Conservation (phyloP, 2,797 vertebrate genomes). For the Xenentodon cancila region DNA sequence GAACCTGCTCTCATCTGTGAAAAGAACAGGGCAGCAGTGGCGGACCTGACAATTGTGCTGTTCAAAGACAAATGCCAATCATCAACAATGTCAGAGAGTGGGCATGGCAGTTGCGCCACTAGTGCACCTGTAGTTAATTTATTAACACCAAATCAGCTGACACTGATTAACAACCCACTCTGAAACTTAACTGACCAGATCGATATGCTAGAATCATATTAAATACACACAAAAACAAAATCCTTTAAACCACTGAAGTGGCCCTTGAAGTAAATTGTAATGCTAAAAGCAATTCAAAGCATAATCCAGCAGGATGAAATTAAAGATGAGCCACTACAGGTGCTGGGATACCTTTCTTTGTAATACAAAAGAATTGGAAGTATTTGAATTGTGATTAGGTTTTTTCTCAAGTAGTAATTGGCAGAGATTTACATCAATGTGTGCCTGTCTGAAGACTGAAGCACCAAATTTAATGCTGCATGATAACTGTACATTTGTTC, state of each 20-base stretch:
- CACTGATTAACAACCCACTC: too few relatives aligned
- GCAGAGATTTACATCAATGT: conserved; percentile 45
- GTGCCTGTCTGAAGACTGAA: conserved; percentile 16
- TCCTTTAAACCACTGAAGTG: conserved; percentile 31
- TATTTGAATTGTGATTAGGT: conserved; percentile 32
- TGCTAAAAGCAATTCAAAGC: conserved; percentile 29
- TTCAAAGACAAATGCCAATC: too few relatives aligned
- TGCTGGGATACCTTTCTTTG: conserved; percentile 12
- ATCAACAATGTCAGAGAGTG: too few relatives aligned
- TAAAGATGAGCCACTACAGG: conserved; percentile 46
- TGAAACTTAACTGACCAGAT: too few relatives aligned
- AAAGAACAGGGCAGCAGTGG: too few relatives aligned
- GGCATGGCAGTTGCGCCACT: too few relatives aligned
- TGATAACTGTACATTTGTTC: conserved; percentile 47
- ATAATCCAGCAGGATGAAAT: conserved; percentile 16
- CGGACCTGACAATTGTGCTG: too few relatives aligned
- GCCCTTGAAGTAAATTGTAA: conserved; percentile 29
- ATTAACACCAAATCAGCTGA: too few relatives aligned
- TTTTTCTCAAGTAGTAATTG: conserved; percentile 21
- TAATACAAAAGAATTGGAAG: conserved; percentile 20
- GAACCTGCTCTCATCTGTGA: too few relatives aligned
- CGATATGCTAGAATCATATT: too few relatives aligned
- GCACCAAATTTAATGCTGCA: conserved; percentile 15
- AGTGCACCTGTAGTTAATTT: too few relatives aligned
- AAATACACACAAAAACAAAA: neutral